phyloP scores from a whole-genome alignment of 2,113 vertebrate genomes.

The Tachycineta bicolor region DNA sequence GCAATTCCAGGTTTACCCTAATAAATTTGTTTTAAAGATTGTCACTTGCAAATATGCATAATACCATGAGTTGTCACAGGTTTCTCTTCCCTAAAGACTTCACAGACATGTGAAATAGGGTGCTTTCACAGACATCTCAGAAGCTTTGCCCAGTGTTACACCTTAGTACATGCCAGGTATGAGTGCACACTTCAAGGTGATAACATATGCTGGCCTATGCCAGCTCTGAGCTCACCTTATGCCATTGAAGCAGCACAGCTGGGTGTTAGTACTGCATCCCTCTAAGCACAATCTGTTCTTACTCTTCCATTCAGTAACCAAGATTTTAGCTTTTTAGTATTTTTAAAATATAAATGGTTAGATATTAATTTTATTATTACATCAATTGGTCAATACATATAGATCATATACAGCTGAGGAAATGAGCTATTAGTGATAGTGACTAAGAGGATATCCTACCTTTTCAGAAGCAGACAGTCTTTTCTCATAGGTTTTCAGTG shows the following conservation, averaged over 20 bases:
- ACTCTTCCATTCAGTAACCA: background rate
- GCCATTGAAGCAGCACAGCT: background rate
- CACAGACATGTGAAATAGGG: background rate
- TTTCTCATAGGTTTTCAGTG: slow-evolving; percentile 63
- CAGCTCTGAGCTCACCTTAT: background rate
- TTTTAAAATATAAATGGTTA: background rate
- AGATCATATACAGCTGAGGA: background rate
- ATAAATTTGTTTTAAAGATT: background rate
- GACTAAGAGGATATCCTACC: slow-evolving; percentile 60
- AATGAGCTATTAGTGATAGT: background rate
- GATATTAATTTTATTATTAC: background rate
- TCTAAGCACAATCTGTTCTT: background rate
- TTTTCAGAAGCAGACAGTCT: slow-evolving; percentile 54
- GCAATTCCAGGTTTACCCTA: background rate
- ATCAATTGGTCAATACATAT: background rate
- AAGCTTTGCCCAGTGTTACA: background rate
- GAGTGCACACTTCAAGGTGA: background rate
- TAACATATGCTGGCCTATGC: background rate
- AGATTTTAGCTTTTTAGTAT: background rate
- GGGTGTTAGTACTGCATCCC: background rate
- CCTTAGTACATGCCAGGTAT: background rate
- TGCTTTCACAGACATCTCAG: background rate
- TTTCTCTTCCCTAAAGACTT: background rate
- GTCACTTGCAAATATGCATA: background rate
- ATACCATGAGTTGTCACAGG: background rate